phyloP scores from a whole-genome alignment of 2,797 vertebrate genomes.

The Bradypus variegatus region DNA sequence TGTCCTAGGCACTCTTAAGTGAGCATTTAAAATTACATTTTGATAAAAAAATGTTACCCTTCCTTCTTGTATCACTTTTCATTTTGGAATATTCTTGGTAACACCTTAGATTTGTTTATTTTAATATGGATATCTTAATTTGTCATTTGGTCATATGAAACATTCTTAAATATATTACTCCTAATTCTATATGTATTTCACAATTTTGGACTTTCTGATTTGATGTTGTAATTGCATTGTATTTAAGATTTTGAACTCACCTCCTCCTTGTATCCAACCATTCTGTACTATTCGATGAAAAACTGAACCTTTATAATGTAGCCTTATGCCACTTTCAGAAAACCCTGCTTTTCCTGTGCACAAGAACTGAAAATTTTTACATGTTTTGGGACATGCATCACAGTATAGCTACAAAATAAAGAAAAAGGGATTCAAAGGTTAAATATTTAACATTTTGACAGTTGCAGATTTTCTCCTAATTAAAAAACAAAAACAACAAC shows the following conservation, averaged over 20 bases:
- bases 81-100: slow-evolving; percentile 11
- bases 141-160: slow-evolving; percentile 25
- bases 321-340: slow-evolving; percentile 67
- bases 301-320: slow-evolving; percentile 82
- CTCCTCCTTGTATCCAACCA: slow-evolving; percentile 92
- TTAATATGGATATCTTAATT: slow-evolving; percentile 25
- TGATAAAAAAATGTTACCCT: neutral
- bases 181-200: slow-evolving; percentile 8
- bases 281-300: slow-evolving; percentile 87
- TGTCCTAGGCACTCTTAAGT: neutral
- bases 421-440: slow-evolving; percentile 31
- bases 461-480: neutral
- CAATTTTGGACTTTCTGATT: neutral
- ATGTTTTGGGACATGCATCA: slow-evolving; percentile 86
- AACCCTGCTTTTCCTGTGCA: slow-evolving; percentile 79
- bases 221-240: neutral
- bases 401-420: slow-evolving; percentile 81
- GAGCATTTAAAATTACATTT: slow-evolving; percentile 25
- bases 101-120: slow-evolving; percentile 7
- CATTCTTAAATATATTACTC: slow-evolving; percentile 9
- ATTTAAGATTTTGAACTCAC: slow-evolving; percentile 67
- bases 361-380: slow-evolving; percentile 83
- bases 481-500: neutral
- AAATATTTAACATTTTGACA: slow-evolving; percentile 20
- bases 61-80: neutral